phyloP scores from a whole-genome alignment of 1,140 invertebrate species.

The Drosophila kurseongensis region DNA sequence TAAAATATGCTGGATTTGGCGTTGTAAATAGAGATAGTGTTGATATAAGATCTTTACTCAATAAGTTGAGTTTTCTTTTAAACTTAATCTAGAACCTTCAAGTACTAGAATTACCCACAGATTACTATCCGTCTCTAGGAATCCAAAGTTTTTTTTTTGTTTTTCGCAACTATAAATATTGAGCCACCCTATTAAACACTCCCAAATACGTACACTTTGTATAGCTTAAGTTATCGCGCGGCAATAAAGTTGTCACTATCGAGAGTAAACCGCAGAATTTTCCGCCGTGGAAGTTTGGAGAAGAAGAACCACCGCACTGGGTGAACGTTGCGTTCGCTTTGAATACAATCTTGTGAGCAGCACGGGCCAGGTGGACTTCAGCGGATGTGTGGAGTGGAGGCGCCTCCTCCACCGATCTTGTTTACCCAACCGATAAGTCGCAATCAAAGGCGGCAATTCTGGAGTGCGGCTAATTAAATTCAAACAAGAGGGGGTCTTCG shows the following conservation, averaged over 20 bases:
- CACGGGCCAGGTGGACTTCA: constrained; percentile 18
- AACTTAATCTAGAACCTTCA: too few relatives aligned
- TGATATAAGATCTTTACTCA: not conserved
- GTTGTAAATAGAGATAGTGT: not conserved
- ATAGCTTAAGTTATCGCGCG: constrained; percentile 62
- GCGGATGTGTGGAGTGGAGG: constrained; percentile 20
- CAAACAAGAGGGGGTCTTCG: constrained; percentile 20
- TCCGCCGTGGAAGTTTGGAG: not conserved
- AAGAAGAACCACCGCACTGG: constrained; percentile 38
- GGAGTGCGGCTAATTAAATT: constrained; percentile 31
- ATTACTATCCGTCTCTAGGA: not conserved
- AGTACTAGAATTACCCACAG: not conserved
- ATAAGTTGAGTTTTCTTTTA: not conserved
- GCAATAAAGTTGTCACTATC: constrained; percentile 38
- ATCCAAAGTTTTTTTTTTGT: not conserved
- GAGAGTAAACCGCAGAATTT: not conserved
- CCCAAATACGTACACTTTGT: constrained; percentile 56
- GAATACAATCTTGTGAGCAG: constrained; percentile 2
- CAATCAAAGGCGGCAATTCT: constrained; percentile 21
- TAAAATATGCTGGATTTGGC: not conserved
- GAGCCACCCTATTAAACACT: constrained; percentile 16
- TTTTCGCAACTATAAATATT: constrained; percentile 10
- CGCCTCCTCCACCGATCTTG: constrained; percentile 6
- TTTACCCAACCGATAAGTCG: constrained; percentile 37
- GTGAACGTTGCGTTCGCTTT: constrained; percentile 50